Percentiles rank a stretch among this genome's conserved stretches.
Conservation (phyloP, 1,140 invertebrate species). For the Hyles euphorbiae region DNA sequence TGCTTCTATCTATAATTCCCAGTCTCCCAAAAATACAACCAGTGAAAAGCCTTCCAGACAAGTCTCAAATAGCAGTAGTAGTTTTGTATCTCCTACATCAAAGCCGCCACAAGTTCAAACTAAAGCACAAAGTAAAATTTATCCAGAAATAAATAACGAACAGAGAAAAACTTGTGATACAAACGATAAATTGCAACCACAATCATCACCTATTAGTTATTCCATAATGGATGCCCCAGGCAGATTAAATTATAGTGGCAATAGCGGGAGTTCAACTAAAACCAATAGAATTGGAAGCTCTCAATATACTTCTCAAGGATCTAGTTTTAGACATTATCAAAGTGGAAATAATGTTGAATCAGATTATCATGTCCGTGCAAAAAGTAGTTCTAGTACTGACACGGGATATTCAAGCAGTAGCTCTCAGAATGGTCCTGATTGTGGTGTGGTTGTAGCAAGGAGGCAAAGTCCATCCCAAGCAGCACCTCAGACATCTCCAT, state of each 20-base stretch:
- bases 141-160: slow-evolving; percentile 77
- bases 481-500: slow-evolving; percentile 79
- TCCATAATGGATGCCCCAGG: slow-evolving; percentile 82
- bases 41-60: slow-evolving; percentile 62
- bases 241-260: slow-evolving; percentile 77
- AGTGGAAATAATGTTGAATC: slow-evolving; percentile 76
- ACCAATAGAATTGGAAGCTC: slow-evolving; percentile 55
- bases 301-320: slow-evolving; percentile 64
- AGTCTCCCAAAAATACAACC: slow-evolving; percentile 68
- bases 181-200: slow-evolving; percentile 76
- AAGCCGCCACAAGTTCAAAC: slow-evolving; percentile 79
- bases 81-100: slow-evolving; percentile 75
- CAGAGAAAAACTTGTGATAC: slow-evolving; percentile 75
- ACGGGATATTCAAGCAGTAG: slow-evolving; percentile 79
- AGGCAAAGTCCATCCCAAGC: slow-evolving; percentile 82
- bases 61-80: slow-evolving; percentile 42
- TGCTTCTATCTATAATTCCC: slow-evolving; percentile 68
- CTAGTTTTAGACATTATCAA: slow-evolving; percentile 78
- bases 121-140: slow-evolving; percentile 82
- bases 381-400: slow-evolving; percentile 79
- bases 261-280: slow-evolving; percentile 67
- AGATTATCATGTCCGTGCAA: slow-evolving; percentile 81
- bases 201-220: slow-evolving; percentile 85
- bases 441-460: slow-evolving; percentile 79
- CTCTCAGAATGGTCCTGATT: slow-evolving; percentile 80